Conservation (phyloP, 2,888 invertebrate species). For the Phyllotreta striolata region DNA sequence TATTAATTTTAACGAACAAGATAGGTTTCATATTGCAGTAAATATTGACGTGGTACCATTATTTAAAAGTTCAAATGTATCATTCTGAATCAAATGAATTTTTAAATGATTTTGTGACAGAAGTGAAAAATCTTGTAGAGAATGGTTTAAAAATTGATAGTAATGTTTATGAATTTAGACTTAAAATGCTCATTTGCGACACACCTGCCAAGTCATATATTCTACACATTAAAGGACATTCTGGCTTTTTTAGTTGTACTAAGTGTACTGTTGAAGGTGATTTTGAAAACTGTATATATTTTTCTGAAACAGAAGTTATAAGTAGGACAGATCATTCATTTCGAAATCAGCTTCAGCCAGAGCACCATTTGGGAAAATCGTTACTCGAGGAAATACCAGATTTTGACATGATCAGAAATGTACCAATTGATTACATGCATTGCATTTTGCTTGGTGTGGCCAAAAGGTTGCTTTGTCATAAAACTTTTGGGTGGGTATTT, state of each 20-base stretch:
- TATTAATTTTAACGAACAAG: conserved; percentile 21
- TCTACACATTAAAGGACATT: conserved; percentile 26
- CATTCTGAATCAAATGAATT: conserved; percentile 29
- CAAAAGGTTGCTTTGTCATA: conserved; percentile 28
- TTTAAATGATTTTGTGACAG: conserved; percentile 27
- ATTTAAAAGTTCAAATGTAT: conserved; percentile 26
- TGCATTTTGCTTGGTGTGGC: conserved; percentile 29
- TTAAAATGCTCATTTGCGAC: conserved; percentile 27
- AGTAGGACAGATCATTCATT: conserved; percentile 26
- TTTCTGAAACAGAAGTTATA: conserved; percentile 24
- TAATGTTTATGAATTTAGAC: conserved; percentile 24
- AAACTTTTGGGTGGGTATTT: conserved; percentile 30
- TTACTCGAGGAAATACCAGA: conserved; percentile 25
- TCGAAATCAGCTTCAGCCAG: conserved; percentile 25
- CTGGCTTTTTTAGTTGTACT: conserved; percentile 29
- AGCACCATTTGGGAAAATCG: conserved; percentile 28
- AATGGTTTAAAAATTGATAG: conserved; percentile 22
- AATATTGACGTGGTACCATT: conserved; percentile 27
- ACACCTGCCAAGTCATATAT: conserved; percentile 25
- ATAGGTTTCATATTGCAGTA: conserved; percentile 20
- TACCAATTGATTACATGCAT: conserved; percentile 31
- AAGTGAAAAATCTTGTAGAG: conserved; percentile 20
- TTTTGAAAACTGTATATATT: conserved; percentile 24
- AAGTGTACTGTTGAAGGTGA: conserved; percentile 29
- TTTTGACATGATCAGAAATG: conserved; percentile 26